These are phyloP conservation scores for Phoebastria nigripes DNA, from an alignment of 2,797 vertebrate genomes.

Conservation along the genomic window DNA sequence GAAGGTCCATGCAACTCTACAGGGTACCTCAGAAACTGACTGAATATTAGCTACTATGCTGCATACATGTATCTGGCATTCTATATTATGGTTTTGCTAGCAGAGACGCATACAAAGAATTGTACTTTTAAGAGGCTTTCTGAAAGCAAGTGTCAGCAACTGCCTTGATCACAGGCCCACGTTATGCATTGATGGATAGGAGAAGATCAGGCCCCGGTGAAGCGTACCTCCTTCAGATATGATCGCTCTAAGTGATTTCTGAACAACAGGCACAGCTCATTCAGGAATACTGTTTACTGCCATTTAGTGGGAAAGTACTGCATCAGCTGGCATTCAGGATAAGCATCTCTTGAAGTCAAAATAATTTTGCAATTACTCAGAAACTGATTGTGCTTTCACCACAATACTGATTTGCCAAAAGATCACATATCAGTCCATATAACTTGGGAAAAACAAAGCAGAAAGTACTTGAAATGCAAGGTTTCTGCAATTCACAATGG, in stretches of 20 bases:
- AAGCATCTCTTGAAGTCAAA: conserved; percentile 26
- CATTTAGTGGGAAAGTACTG: not conserved
- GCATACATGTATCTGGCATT: not conserved
- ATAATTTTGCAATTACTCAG: conserved; percentile 33
- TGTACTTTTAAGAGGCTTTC: not conserved
- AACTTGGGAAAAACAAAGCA: conserved; percentile 7
- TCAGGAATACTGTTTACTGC: not conserved
- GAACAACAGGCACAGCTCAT: not conserved
- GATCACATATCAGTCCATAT: not conserved
- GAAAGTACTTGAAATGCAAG: not conserved
- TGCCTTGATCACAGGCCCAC: not conserved
- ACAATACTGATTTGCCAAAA: conserved; percentile 2
- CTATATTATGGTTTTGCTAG: not conserved
- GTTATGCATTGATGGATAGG: not conserved
- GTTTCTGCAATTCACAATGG: not conserved
- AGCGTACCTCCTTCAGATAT: not conserved
- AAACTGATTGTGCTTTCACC: conserved; percentile 4
- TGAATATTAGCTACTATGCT: not conserved
- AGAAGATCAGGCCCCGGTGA: not conserved
- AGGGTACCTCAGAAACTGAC: not conserved
- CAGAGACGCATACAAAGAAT: not conserved
- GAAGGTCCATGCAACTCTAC: not conserved
- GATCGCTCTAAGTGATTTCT: not conserved
- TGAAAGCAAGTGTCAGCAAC: not conserved
- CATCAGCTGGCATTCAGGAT: not conserved